Conservation (phyloP, 2,888 invertebrate genomes). For the Colletes collaris region DNA sequence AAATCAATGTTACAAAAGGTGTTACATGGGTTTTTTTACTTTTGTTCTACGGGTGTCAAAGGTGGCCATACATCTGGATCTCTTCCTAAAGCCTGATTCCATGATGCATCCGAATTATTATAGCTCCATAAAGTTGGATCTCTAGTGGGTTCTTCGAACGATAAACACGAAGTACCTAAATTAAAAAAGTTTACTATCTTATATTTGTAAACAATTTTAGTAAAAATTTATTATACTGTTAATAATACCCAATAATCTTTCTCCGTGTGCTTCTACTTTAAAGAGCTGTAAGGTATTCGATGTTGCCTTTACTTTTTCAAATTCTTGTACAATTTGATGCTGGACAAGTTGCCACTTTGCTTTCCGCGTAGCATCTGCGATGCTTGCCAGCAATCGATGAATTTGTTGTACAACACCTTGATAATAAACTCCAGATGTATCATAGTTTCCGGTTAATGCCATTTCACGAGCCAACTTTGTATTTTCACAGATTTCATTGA, state of each 20-base stretch:
- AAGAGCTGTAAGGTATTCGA: constrained; percentile 90
- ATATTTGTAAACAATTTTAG: neutral
- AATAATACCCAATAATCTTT: constrained; percentile 81
- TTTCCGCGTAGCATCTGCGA: constrained; percentile 91
- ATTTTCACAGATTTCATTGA: constrained; percentile 97
- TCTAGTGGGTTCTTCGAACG: constrained; percentile 86
- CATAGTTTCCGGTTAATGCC: constrained; percentile 97
- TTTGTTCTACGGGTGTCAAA: constrained; percentile 91
- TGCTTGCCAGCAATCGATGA: constrained; percentile 91
- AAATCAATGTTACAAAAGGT: neutral
- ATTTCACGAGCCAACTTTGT: constrained; percentile 97
- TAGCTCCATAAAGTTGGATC: constrained; percentile 92
- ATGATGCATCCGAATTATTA: constrained; percentile 85
- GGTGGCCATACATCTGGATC: constrained; percentile 95
- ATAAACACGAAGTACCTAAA: constrained; percentile 79
- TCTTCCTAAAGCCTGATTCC: constrained; percentile 84
- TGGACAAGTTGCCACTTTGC: constrained; percentile 96
- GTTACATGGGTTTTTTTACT: constrained; percentile 80
- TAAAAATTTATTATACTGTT: constrained; percentile 1
- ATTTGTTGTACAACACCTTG: constrained; percentile 97
- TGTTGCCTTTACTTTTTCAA: constrained; percentile 94
- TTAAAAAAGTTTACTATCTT: constrained; percentile 11
- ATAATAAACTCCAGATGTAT: constrained; percentile 96
- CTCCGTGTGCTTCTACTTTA: constrained; percentile 87
- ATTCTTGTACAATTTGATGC: constrained; percentile 94